Base-by-base conservation (phyloP, 2,113 vertebrate species). In the Turdus rufiventris region DNA sequence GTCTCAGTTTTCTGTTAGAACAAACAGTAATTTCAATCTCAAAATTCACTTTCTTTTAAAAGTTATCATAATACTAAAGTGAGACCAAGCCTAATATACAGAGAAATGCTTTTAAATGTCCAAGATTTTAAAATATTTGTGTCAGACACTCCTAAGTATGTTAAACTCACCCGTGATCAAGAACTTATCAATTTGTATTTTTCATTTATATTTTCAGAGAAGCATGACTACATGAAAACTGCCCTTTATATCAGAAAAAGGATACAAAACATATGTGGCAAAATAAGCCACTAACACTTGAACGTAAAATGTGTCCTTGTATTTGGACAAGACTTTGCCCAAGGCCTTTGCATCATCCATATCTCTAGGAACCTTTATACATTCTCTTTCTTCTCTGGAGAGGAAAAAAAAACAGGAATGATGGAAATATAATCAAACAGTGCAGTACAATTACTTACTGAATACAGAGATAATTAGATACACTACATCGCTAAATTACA, bases 321-420 rank as follows among this genome's bases (percentile, higher is more conserved):
- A 99, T 96, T 99, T 99, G 86, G 99, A 99, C 84, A 99, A 98
- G 78, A 99, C 99, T 86, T 98, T 99, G 95, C 99, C 99, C 97
- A 99, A 97, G 66, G 99, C 99, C 97, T 99, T 99, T 92, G 99
- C 99, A 96, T 99, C 99, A 76, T 99, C 99, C 99, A 99, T 99
- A 96, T 99, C 98, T 98, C 99, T 99, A 31, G 99, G 99, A 95
- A 99, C 97, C 96, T 98, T 99, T 94, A 99, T 99, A 96, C 97
- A 99, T 94, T 98, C 97, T 98, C 98, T 98, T 98, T 99, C 99
- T 96, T 99, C 98, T 95, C 99, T 99, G 95, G 82, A 71, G 71
- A 82, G 74, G 65, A 83, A 45, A 60, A 53, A 31, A 66, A 79
- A 34, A 2, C 21, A 92, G 9, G 18, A 86, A 75, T 48, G 5